These are phyloP conservation scores for Phalacrocorax carbo DNA, from an alignment of 2,113 vertebrate genomes.

Conservation along the genomic window DNA sequence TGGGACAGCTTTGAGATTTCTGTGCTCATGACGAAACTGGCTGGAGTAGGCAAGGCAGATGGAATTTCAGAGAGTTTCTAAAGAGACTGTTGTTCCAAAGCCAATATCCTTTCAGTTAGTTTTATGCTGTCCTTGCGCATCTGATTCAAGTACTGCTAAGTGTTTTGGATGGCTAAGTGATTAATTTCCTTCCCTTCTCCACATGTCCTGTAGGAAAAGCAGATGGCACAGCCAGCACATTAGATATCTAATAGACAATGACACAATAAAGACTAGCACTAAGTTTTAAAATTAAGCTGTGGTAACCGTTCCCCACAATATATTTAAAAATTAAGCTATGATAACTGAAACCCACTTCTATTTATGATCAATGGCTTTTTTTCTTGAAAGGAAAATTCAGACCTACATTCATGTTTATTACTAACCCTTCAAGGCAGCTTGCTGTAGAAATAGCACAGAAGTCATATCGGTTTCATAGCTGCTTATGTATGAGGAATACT, in stretches of 20 bases:
- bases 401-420: not conserved
- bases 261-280: not conserved
- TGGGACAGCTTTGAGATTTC: not conserved
- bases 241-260: not conserved
- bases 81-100: not conserved
- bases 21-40: not conserved
- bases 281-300: not conserved
- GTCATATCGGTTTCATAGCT: not conserved
- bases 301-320: not conserved
- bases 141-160: not conserved
- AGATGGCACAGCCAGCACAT: not conserved
- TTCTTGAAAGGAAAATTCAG: not conserved
- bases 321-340: not conserved
- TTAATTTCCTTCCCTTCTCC: not conserved
- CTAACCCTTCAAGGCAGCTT: not conserved
- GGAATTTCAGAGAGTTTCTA: conserved; percentile 13
- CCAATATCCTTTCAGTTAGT: not conserved
- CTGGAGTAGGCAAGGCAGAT: not conserved
- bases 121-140: not conserved
- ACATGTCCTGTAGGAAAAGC: not conserved
- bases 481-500: not conserved
- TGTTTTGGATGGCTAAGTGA: not conserved
- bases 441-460: not conserved
- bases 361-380: not conserved
- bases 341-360: not conserved